Evolutionary conservation across 2,113 vertebrate species (phyloP).

Genomic region (Otocyon megalotis): DNA sequence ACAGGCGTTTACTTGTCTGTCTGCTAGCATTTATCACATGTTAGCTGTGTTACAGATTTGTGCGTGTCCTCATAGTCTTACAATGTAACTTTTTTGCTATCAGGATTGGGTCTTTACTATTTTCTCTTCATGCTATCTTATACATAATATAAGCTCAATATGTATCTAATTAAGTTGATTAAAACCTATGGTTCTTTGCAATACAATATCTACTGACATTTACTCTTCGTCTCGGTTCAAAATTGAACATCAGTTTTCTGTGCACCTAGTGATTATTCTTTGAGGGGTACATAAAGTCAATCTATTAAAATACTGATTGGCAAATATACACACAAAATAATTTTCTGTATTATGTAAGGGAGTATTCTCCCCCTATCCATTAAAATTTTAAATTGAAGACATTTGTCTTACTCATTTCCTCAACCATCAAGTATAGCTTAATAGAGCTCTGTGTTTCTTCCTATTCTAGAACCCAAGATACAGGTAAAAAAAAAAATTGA

Average conservation of each 20-base stretch:
- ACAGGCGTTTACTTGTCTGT: not conserved
- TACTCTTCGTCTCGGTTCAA: conserved; percentile 26
- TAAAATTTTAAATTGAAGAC: conserved; percentile 48
- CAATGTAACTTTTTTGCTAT: not conserved
- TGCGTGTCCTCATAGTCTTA: not conserved
- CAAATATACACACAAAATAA: not conserved
- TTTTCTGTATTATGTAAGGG: conserved; percentile 17
- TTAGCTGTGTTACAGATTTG: not conserved
- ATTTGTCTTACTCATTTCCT: not conserved
- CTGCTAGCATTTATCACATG: not conserved
- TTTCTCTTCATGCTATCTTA: conserved; percentile 6
- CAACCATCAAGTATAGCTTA: not conserved
- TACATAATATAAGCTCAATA: not conserved
- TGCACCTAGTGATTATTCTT: conserved; percentile 54
- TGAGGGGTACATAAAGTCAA: conserved; percentile 18
- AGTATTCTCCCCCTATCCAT: not conserved
- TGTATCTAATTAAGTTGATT: not conserved
- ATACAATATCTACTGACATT: not conserved
- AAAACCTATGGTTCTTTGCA: conserved; percentile 8
- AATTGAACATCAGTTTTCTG: not conserved
- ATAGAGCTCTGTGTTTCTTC: not conserved
- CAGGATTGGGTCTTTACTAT: not conserved
- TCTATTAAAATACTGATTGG: conserved; percentile 23
- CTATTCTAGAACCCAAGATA: not conserved
- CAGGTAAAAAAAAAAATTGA: not conserved